Evolutionary conservation across 2,113 vertebrate species (phyloP).

Genomic region (Myiopsitta monachus): DNA sequence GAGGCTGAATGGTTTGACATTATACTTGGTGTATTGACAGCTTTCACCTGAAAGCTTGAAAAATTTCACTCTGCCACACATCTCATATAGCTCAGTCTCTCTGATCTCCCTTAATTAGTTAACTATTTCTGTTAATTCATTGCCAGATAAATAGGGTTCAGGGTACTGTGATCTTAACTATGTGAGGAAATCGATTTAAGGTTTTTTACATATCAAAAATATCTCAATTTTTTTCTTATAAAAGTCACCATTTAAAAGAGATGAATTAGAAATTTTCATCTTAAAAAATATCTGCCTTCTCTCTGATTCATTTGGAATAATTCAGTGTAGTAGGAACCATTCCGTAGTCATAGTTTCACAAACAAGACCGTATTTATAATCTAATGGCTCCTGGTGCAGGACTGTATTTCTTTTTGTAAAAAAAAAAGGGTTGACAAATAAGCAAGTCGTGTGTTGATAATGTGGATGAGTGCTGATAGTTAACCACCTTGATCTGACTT

Average conservation of each 20-base stretch:
- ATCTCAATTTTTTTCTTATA: not conserved
- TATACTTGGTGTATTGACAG: not conserved
- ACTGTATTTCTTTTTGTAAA: not conserved
- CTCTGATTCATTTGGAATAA: not conserved
- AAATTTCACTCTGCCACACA: not conserved
- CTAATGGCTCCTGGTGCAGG: not conserved
- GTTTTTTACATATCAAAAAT: not conserved
- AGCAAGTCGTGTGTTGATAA: not conserved
- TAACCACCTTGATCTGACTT: not conserved
- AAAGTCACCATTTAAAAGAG: not conserved
- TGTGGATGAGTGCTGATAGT: not conserved
- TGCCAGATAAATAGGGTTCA: not conserved
- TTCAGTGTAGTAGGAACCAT: not conserved
- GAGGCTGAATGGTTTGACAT: not conserved
- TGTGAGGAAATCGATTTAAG: not conserved
- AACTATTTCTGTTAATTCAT: not conserved
- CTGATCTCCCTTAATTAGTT: not conserved
- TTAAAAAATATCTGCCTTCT: not conserved
- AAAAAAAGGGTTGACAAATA: not conserved
- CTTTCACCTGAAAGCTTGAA: not conserved
- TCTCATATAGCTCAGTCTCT: not conserved
- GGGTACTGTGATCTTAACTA: not conserved
- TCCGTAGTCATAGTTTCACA: not conserved
- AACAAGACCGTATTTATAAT: not conserved
- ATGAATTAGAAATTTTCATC: not conserved